Percentiles rank a stretch among this genome's conserved stretches.
Evolutionary conservation across 30 jellyfish, hydroid and myxozoan species (phyloP).

Genomic region (Rhopilema esculentum): DNA sequence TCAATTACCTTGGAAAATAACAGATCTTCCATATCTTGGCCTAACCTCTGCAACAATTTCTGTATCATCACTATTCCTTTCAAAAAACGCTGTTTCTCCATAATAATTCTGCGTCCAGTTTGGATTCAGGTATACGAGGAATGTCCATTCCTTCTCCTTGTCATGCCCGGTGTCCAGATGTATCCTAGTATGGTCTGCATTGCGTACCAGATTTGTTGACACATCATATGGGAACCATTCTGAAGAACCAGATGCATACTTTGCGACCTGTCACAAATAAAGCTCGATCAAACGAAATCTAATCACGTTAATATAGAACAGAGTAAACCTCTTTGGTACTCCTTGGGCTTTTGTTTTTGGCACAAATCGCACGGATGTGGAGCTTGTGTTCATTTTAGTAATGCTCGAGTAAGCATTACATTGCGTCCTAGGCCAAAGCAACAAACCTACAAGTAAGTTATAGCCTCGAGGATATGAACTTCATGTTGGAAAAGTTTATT

Average conservation of each 20-base stretch:
- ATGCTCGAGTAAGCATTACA: no score
- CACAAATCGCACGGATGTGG: no score
- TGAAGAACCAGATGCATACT: slow-evolving; percentile 79
- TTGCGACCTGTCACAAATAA: slow-evolving; percentile 61
- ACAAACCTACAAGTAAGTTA: no score
- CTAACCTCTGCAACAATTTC: slow-evolving; percentile 92
- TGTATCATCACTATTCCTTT: slow-evolving; percentile 82
- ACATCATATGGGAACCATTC: slow-evolving; percentile 93
- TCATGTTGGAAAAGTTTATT: no score
- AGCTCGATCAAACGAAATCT: no score
- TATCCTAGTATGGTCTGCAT: slow-evolving; percentile 88
- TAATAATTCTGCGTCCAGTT: slow-evolving; percentile 88
- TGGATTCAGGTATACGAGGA: slow-evolving; percentile 81
- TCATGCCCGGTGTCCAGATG: slow-evolving; percentile 72
- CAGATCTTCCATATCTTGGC: slow-evolving; percentile 91
- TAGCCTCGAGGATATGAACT: no score
- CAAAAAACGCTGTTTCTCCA: slow-evolving; percentile 93
- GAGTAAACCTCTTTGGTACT: no score
- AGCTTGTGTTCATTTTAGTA: no score
- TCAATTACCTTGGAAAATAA: slow-evolving; percentile 81
- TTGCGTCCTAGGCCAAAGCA: no score
- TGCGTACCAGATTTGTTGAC: slow-evolving; percentile 84
- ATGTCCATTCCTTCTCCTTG: slow-evolving; percentile 87
- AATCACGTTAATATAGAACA: no score
- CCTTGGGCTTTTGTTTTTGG: no score